A percentile compares a stretch with the other conserved stretches of the same genome.
Conservation (phyloP, 2,113 vertebrate genomes). For the Trogon surrucura region DNA sequence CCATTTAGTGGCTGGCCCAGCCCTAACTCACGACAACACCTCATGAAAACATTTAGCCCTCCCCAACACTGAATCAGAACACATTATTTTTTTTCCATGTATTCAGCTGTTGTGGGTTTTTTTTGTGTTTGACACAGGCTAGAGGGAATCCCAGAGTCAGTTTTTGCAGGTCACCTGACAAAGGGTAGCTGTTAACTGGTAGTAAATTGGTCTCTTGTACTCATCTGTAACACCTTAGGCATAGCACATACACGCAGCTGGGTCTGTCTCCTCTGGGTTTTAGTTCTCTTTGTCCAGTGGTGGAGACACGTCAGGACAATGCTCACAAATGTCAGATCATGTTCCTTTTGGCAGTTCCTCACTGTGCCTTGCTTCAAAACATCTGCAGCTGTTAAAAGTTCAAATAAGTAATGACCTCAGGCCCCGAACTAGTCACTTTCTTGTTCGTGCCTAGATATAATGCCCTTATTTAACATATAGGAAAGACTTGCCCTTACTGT, state of each 20-base stretch:
- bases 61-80: background rate
- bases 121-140: background rate
- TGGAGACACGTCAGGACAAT: background rate
- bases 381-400: background rate
- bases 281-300: background rate
- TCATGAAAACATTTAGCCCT: background rate
- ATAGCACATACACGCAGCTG: fast-evolving
- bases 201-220: background rate
- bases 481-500: background rate
- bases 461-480: background rate
- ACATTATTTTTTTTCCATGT: background rate
- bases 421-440: background rate
- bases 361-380: background rate
- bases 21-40: too few relatives aligned
- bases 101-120: background rate
- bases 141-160: background rate
- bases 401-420: background rate
- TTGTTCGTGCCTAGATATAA: background rate
- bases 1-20: too few relatives aligned
- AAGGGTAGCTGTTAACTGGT: background rate
- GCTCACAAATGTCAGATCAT: background rate
- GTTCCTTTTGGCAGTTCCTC: background rate
- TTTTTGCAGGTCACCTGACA: background rate
- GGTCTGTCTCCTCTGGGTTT: background rate
- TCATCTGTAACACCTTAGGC: background rate